These are phyloP conservation scores for Drosophila engyochracea DNA, from an alignment of 2,888 invertebrate species.

Conservation along the genomic window DNA sequence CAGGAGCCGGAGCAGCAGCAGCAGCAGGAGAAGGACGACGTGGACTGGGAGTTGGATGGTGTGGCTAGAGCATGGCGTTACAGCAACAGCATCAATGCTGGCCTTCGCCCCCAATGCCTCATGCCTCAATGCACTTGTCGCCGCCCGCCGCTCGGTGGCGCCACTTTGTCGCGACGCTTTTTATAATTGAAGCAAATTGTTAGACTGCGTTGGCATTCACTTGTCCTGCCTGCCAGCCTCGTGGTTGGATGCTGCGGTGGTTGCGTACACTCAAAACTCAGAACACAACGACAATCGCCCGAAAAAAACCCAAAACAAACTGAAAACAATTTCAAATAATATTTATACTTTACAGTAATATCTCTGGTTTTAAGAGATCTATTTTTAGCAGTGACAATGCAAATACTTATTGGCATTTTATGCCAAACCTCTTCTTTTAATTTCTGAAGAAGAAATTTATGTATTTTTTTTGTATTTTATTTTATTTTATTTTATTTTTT, in stretches of 20 bases:
- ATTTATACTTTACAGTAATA: not conserved
- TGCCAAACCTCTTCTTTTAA: not conserved
- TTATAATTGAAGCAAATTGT: constrained; percentile 81
- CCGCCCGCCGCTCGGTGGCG: constrained; percentile 69
- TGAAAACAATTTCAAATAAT: not conserved
- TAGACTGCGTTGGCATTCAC: constrained; percentile 75
- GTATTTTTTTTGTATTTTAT: not conserved
- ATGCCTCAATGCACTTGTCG: constrained; percentile 51
- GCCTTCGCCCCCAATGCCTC: constrained; percentile 33
- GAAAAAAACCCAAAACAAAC: not conserved
- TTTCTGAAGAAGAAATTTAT: not conserved
- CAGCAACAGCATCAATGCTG: constrained; percentile 44
- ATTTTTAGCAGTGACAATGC: not conserved
- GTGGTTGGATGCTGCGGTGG: constrained; percentile 12
- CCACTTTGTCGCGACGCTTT: constrained; percentile 82
- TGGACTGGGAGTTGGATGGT: not conserved
- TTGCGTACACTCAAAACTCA: not conserved
- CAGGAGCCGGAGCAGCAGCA: constrained; percentile 11
- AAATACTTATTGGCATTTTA: not conserved
- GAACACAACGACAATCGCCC: not conserved
- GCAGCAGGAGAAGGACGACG: constrained; percentile 5
- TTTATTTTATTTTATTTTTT: not conserved
- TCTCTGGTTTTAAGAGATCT: not conserved
- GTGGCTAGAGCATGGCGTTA: not conserved
- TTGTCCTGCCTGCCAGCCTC: constrained; percentile 43